Evolutionary conservation across 2,113 vertebrate species (phyloP), one percentile per base, ranked within the genome.

Genomic region (Numenius arquata): DNA sequence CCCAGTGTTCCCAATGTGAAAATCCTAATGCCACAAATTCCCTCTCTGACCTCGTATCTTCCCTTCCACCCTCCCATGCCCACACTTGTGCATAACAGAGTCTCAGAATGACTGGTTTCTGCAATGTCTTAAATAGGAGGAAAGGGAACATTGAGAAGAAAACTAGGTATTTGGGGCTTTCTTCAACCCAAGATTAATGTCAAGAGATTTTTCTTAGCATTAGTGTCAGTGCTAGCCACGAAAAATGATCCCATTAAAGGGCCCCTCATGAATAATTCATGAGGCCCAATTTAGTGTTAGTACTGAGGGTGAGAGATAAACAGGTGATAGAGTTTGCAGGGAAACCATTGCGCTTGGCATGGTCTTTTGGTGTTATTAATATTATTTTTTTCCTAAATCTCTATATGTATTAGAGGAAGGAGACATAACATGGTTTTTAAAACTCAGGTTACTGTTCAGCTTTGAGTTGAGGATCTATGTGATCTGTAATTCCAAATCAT

Each of bases 201-300:
- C 95, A 95, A 97, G 97, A 98, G 97, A 97, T 98, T 97, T 98
- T 97, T 97, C 97, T 98, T 94, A 97, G 95, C 97, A 98, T 98
- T 98, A 98, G 96, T 98, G 97, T 98, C 98, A 98, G 94, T 85
- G 73, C 91, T 97, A 97, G 97, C 93, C 73, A 96, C 97, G 89
- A 98, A 98, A 98, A 98, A 98, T 97, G 93, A 98, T 98, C 93
- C 97, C 96, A 98, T 98, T 98, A 98, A 98, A 97, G 80, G 85
- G 80, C 79, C 93, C 96, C 93, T 98, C 86, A 97, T 98, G 94
- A 98, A 98, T 98, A 97, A 98, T 97, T 98, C 96, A 97, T 94
- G 93, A 92, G 80, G 90, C 94, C 97, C 97, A 97, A 97, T 98
- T 97, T 98, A 98, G 95, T 95, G 85, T 96, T 92, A 91, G 93